A percentile compares a stretch with the other conserved stretches of the same genome.
phyloP scores from a whole-genome alignment of 1,140 invertebrate genomes.

The Aphelinus atriplicis region DNA sequence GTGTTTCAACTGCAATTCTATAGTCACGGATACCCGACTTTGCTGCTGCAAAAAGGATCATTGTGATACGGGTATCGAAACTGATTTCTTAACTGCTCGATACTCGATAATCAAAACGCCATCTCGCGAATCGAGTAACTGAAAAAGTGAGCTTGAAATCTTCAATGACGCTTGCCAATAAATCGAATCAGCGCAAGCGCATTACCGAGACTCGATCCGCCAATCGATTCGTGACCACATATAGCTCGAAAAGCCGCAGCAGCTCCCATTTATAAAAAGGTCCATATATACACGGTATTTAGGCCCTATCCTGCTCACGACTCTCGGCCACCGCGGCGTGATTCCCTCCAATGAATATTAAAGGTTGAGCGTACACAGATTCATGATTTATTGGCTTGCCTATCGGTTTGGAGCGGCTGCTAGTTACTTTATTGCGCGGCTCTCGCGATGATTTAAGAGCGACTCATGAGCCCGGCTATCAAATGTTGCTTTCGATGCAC shows the following conservation, averaged over 20 bases:
- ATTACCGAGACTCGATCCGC: not conserved
- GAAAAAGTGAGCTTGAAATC: no score
- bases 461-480: not conserved
- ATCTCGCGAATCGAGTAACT: no score
- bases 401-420: not conserved
- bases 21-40: no score
- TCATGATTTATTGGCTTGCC: constrained; percentile 22
- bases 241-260: not conserved
- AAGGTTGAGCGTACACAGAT: constrained; percentile 22
- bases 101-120: no score
- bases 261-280: constrained; percentile 15
- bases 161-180: not conserved
- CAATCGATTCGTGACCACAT: constrained; percentile 9
- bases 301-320: constrained; percentile 20
- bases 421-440: constrained; percentile 22
- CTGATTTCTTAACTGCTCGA: no score
- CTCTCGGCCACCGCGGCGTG: not conserved
- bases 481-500: not conserved
- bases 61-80: no score
- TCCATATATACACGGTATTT: constrained; percentile 4
- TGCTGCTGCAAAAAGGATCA: no score
- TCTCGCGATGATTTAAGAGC: constrained; percentile 29
- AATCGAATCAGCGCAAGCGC: not conserved
- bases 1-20: no score
- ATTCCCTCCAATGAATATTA: constrained; percentile 7